Conservation (phyloP, 2,113 vertebrate species). For the Cettia cetti region DNA sequence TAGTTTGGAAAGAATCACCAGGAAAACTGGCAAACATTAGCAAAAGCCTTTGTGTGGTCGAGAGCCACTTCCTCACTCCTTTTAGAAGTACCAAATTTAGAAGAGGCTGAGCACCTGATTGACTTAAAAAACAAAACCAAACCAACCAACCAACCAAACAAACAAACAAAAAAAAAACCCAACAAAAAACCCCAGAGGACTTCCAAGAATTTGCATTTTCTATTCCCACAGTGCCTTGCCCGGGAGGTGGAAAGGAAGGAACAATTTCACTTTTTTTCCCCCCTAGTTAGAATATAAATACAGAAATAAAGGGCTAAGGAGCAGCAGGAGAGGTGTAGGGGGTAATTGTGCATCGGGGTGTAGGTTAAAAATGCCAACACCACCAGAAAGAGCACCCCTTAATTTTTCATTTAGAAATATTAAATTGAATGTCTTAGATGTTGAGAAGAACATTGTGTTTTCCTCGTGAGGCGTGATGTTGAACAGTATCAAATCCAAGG, state of each 20-base stretch:
- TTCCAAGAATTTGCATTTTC: slow-evolving; percentile 49
- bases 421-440: background rate
- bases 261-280: background rate
- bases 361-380: background rate
- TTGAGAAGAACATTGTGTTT: background rate
- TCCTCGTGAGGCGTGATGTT: background rate
- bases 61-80: background rate
- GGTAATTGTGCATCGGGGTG: background rate
- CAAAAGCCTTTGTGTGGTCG: background rate
- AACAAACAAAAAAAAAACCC: background rate
- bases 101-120: background rate
- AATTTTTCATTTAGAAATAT: background rate
- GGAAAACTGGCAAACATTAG: background rate
- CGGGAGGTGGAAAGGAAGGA: background rate
- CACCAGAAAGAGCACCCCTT: background rate
- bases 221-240: background rate
- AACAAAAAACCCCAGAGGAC: background rate
- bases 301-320: background rate
- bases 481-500: background rate
- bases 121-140: background rate
- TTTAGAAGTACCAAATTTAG: background rate
- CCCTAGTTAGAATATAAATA: background rate
- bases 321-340: background rate
- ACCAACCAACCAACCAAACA: too few species aligned
- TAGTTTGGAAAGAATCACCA: background rate